Percentiles rank a stretch among this genome's conserved stretches.
phyloP scores from a whole-genome alignment of 2,113 vertebrate genomes.

The Plecturocebus donacophilus region DNA sequence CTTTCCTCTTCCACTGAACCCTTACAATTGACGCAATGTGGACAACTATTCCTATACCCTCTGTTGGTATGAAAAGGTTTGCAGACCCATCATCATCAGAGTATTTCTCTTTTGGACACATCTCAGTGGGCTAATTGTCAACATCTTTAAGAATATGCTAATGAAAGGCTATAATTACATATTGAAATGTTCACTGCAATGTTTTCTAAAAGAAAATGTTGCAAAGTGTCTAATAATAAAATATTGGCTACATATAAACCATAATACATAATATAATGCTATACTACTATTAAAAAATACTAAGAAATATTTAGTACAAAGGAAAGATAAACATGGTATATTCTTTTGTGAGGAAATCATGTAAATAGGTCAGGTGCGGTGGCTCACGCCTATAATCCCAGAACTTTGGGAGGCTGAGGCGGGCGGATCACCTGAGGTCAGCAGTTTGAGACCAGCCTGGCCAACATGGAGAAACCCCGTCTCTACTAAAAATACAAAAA shows the following conservation, averaged over 20 bases:
- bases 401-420: no score
- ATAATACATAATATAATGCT: not conserved
- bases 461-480: no score
- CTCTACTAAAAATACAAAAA: no score
- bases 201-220: not conserved
- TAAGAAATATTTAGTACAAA: not conserved
- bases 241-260: not conserved
- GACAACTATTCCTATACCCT: not conserved
- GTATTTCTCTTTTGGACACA: not conserved
- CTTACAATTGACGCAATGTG: not conserved
- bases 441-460: no score
- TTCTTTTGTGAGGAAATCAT: not conserved
- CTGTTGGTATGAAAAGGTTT: not conserved
- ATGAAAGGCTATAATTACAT: not conserved
- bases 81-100: not conserved
- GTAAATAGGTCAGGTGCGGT: no score
- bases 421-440: no score
- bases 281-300: not conserved
- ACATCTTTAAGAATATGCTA: not conserved
- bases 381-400: no score
- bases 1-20: not conserved
- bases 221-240: not conserved
- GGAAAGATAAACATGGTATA: not conserved
- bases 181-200: not conserved
- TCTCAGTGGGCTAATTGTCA: not conserved